Evolutionary conservation across 2,888 invertebrate genomes (phyloP).

Genomic region (Notodonta dromedarius): DNA sequence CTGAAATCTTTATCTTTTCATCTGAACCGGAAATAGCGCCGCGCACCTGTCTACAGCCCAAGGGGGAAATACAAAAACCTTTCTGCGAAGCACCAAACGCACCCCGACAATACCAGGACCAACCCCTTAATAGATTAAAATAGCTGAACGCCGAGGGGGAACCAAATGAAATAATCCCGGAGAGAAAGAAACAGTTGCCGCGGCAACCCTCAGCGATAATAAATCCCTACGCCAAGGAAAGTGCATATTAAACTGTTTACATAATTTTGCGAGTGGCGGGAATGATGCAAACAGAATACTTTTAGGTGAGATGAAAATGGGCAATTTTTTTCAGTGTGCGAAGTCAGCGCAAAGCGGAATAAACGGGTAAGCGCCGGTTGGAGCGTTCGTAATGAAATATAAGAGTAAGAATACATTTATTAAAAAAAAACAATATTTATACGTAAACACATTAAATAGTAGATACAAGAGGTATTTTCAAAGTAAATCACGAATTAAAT

Average conservation of each 20-base stretch:
- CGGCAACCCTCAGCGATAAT: conserved; percentile 25
- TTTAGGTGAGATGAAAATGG: conserved; percentile 6
- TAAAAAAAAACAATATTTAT: no score
- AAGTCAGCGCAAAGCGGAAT: not conserved
- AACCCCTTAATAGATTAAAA: conserved; percentile 36
- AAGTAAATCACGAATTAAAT: no score
- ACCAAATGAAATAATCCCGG: conserved; percentile 30
- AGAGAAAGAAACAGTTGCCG: conserved; percentile 25
- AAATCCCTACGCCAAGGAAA: conserved; percentile 27
- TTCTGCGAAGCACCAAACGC: not conserved
- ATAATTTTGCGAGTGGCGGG: conserved; percentile 23
- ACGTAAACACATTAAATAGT: no score
- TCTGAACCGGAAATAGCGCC: not conserved
- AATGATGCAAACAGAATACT: conserved; percentile 12
- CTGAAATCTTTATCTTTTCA: not conserved
- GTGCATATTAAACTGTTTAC: conserved; percentile 34
- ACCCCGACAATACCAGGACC: not conserved
- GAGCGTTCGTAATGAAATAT: no score
- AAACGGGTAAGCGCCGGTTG: no score
- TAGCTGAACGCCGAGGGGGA: conserved; percentile 20
- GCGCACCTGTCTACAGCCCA: conserved; percentile 1
- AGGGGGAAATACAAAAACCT: not conserved
- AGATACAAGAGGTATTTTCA: no score
- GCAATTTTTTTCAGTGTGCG: not conserved
- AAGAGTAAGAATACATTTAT: no score